phyloP scores from a whole-genome alignment of 2,113 vertebrate species.

The Hypanus sabinus region DNA sequence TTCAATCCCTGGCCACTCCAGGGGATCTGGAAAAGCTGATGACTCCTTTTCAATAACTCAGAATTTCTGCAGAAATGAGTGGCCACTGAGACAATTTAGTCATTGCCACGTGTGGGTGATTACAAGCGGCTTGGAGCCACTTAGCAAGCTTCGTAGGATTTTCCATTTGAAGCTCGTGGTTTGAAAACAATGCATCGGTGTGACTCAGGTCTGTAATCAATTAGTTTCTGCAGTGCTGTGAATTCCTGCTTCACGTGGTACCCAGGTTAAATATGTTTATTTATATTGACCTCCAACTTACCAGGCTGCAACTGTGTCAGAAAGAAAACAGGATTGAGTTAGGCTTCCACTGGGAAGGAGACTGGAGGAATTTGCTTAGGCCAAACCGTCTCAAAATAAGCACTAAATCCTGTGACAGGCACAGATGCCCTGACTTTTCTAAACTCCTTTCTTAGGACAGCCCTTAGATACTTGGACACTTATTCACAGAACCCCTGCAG shows the following conservation, averaged over 20 bases:
- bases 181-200: background rate
- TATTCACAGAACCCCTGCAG: background rate
- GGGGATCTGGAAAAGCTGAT: too few relatives aligned
- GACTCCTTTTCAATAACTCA: background rate
- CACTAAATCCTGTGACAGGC: background rate
- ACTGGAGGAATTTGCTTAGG: background rate
- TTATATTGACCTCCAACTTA: constrained; percentile 19
- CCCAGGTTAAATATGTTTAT: constrained; percentile 23
- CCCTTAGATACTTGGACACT: background rate
- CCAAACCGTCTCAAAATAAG: background rate
- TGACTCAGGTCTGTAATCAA: constrained; percentile 23
- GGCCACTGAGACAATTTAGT: background rate
- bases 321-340: background rate
- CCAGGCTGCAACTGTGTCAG: background rate
- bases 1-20: background rate
- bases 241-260: constrained; percentile 9
- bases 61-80: background rate
- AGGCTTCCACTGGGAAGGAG: background rate
- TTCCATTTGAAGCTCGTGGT: background rate
- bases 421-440: background rate
- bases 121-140: background rate
- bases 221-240: background rate
- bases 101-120: background rate
- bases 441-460: background rate
- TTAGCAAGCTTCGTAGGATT: background rate